Evolutionary conservation across 2,113 vertebrate species (phyloP), one percentile per base, ranked within the genome.

Genomic region (Silurus asotus): DNA sequence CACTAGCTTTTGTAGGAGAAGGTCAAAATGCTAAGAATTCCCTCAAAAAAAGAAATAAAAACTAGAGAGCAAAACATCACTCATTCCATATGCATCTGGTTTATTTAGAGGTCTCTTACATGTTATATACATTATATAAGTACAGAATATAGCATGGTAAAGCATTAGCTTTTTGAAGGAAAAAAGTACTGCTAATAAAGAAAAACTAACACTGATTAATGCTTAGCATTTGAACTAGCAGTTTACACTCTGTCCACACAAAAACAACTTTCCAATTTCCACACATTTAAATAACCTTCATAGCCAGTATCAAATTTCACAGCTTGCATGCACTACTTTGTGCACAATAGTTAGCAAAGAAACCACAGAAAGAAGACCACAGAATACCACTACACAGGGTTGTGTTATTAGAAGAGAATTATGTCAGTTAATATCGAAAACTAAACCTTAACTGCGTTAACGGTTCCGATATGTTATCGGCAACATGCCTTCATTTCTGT

Each of bases 381-480:
- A 37, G 37, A 37, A 37, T 1, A 53, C 20, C 8, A 76, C 1
- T 51, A 55, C n/a, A 77, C 51, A 4, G 2, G 10, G 15, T 20
- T 49, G 8, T 11, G 70, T 10, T 23, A 48, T 48, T 72, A 48
- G 19, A 23, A 37, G 20, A 14, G 23, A 75, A 51, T 76, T 14
- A 76, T n/a, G 13, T 53, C 17, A 14, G 74, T 10, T 53, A 53
- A 53, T 6, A 53, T n/a, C 3, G 23, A 75, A 53, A 53, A n/a
- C 48, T 74, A 9, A 49, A 74, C 45, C 14, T 37, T 3, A 37
- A 37, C 37, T 4, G 79, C 5, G 4, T 64, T 25, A 14, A 53
- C 23, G 15, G 11, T 84, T 67, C 70, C 77, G 67, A 88, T 88
- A 88, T 76, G 77, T 51, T 81, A 81, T 55, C 51, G 77, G 84